phyloP scores from a whole-genome alignment of 2,888 invertebrate genomes.

The Mactromeris polynyma region DNA sequence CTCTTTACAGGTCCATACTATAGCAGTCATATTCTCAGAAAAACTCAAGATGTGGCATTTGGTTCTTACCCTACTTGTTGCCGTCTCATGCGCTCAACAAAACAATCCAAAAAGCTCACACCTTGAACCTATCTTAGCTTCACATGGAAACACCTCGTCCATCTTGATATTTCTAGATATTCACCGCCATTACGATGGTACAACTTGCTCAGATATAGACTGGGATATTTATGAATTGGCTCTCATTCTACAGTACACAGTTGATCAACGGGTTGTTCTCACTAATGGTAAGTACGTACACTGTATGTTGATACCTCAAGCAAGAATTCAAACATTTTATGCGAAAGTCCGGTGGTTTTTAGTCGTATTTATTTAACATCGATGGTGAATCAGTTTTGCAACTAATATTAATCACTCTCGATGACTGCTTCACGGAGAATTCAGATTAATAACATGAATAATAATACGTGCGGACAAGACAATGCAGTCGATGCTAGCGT shows the following conservation, averaged over 20 bases:
- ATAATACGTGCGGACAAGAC: too few species aligned
- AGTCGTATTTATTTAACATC: too few species aligned
- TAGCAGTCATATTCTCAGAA: neutral
- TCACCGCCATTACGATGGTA: conserved; percentile 52
- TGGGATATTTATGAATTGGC: conserved; percentile 56
- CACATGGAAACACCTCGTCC: conserved; percentile 46
- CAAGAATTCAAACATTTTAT: too few species aligned
- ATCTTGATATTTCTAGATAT: conserved; percentile 60
- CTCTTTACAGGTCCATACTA: neutral
- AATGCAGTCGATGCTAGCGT: too few species aligned
- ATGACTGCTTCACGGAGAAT: too few species aligned
- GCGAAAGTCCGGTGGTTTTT: too few species aligned
- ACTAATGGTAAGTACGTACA: conserved; percentile 22
- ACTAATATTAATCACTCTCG: too few species aligned
- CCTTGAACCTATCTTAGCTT: conserved; percentile 45
- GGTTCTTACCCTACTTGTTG: neutral
- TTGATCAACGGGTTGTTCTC: neutral
- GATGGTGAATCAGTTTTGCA: too few species aligned
- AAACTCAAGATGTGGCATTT: neutral
- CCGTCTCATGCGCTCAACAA: neutral
- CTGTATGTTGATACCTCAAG: too few species aligned
- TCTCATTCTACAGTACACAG: conserved; percentile 36
- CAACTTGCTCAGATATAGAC: conserved; percentile 38
- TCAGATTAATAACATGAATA: too few species aligned
- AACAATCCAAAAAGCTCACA: neutral